Base-by-base conservation (phyloP, 2,888 invertebrate species). In the Tinea trinotella region DNA sequence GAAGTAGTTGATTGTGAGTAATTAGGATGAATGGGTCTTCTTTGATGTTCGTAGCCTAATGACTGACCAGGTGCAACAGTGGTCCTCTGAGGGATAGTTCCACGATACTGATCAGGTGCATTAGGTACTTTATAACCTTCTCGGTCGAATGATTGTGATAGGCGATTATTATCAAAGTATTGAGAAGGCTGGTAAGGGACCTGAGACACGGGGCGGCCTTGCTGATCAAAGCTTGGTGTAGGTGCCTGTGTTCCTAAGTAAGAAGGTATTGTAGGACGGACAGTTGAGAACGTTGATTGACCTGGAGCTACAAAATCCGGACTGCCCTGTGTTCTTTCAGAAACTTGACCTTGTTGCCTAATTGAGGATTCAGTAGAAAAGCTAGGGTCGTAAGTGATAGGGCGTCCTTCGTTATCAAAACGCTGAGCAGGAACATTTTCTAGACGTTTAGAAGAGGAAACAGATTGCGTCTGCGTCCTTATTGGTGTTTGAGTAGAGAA, bases 391-490 rank as follows among this genome's bases (percentile, higher is more conserved):
- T 40, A 40, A n/a, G 40, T 40, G 7, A 15, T 40, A 40, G 15
- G 40, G 7, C 15, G 40, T n/a, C 40, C 40, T 2, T n/a, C 10
- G 3, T 40, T 59, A 54, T 62, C 62, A 49, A 59, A 63, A 1
- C 55, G 59, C 54, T 65, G 61, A 1, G 54, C 30, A 7, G 22
- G 19, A 6, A 19, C 19, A 17, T n/a, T 30, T 34, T 52, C 30
- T n/a, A 34, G 24, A 15, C 24, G 48, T 34, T 52, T 53, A 7
- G 50, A 17, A 30, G 9, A n/a, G n/a, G n/a, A n/a, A n/a, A n/a
- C n/a, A 9, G 24, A 24, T 7, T 5, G 6, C n/a, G 40, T 40
- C 15, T 40, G 40, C 7, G 15, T 40, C 13, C 40, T 12, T 13
- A 40, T 15, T 40, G 40, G 40, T n/a, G 40, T 6, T 15, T 40